phyloP scores from a whole-genome alignment of 2,113 vertebrate species.

The Loxodonta africana region DNA sequence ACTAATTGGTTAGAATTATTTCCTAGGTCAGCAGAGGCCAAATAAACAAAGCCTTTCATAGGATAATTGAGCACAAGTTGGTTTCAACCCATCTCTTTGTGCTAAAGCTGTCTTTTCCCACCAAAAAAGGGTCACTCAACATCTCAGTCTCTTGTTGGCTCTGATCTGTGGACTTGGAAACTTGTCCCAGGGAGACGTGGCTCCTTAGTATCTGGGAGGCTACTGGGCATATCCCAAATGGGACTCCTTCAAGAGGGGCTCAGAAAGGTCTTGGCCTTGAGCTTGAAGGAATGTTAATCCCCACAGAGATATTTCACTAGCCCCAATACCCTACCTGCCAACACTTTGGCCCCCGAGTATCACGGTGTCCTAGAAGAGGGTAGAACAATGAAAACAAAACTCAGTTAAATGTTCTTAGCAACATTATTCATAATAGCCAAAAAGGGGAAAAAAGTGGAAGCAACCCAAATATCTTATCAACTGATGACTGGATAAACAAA shows the following conservation, averaged over 20 bases:
- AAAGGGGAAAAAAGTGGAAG: not conserved
- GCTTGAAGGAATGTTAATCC: too few relatives aligned
- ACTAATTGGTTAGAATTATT: slow-evolving; percentile 60
- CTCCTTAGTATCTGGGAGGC: not conserved
- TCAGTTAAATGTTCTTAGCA: not conserved
- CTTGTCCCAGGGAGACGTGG: not conserved
- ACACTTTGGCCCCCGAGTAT: not conserved
- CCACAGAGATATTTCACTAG: not conserved
- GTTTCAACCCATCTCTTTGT: not conserved
- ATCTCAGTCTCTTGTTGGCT: not conserved
- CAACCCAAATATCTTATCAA: not conserved
- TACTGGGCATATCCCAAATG: not conserved
- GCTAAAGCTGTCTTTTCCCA: slow-evolving; percentile 11
- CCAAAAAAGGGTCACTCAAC: not conserved
- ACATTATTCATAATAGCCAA: not conserved
- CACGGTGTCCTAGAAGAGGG: not conserved
- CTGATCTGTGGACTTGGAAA: not conserved
- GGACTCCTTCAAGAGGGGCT: not conserved
- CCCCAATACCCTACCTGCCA: not conserved
- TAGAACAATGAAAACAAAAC: not conserved
- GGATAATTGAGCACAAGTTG: slow-evolving; percentile 48
- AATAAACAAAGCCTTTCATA: slow-evolving; percentile 48
- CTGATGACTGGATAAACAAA: not conserved
- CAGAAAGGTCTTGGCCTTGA: not conserved
- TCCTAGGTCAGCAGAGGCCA: slow-evolving; percentile 40